These are phyloP conservation scores for Meloe dianella DNA, from an alignment of 2,888 invertebrate genomes.

Conservation along the genomic window DNA sequence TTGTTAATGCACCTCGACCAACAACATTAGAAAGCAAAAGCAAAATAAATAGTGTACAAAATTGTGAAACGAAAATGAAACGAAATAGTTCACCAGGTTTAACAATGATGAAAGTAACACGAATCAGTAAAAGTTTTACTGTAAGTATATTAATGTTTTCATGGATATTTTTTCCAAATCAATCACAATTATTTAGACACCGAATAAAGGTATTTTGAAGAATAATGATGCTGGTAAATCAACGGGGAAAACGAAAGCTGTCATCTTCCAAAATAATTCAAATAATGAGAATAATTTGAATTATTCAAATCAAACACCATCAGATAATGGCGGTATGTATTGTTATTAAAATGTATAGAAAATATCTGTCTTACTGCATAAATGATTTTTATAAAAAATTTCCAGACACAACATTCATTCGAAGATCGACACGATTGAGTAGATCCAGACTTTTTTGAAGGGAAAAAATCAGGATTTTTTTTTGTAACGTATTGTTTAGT, in stretches of 20 bases:
- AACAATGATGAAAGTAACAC: slow-evolving; percentile 46
- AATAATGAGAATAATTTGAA: slow-evolving; percentile 16
- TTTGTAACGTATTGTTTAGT: background rate
- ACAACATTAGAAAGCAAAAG: slow-evolving; percentile 25
- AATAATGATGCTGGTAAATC: slow-evolving; percentile 35
- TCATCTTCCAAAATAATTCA: slow-evolving; percentile 38
- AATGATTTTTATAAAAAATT: background rate
- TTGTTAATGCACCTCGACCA: background rate
- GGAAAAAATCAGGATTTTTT: no score
- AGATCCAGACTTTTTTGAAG: background rate
- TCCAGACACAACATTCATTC: background rate
- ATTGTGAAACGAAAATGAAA: slow-evolving; percentile 16
- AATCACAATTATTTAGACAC: slow-evolving; percentile 37
- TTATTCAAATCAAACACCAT: background rate
- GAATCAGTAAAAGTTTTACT: slow-evolving; percentile 23
- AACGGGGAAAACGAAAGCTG: slow-evolving; percentile 36
- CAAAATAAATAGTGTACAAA: slow-evolving; percentile 28
- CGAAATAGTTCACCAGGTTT: slow-evolving; percentile 46
- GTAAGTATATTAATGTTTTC: slow-evolving; percentile 14
- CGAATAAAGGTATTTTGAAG: slow-evolving; percentile 46
- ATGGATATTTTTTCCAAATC: background rate
- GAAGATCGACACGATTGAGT: background rate
- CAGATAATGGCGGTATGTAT: background rate
- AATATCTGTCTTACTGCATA: background rate
- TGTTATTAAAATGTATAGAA: background rate